Conservation (phyloP, 2,113 vertebrate genomes). For the Apodemus sylvaticus region DNA sequence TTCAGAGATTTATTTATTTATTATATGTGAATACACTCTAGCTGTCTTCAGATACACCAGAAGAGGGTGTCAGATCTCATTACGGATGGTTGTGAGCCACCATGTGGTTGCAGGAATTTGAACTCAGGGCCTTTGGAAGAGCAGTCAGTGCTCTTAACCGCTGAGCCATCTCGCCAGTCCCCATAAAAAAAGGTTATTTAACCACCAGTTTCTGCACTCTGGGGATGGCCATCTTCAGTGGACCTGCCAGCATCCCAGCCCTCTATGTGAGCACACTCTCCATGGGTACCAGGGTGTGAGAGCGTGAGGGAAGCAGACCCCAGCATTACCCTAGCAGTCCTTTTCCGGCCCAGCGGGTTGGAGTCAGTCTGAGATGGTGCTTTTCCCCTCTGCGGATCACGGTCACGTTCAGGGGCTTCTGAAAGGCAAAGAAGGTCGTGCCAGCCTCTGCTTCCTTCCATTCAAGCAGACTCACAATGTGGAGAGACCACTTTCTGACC, state of each 20-base stretch:
- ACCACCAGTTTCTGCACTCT: background rate
- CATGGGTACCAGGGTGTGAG: accelerated
- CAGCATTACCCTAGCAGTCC: slow-evolving; percentile 94
- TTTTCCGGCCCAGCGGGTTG: slow-evolving; percentile 93
- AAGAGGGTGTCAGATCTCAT: too few species aligned
- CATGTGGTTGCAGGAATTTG: too few species aligned
- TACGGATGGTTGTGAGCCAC: too few species aligned
- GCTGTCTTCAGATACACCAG: too few species aligned
- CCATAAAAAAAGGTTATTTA: background rate
- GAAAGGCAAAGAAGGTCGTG: slow-evolving; percentile 38
- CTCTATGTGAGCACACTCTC: background rate
- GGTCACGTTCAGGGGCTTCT: slow-evolving; percentile 92
- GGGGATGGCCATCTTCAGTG: background rate
- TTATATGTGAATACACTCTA: too few species aligned
- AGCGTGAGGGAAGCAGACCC: background rate
- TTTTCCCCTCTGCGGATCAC: slow-evolving; percentile 90
- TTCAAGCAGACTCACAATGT: background rate
- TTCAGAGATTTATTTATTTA: too few species aligned
- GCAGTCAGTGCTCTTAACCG: too few species aligned
- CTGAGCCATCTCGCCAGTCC: too few species aligned
- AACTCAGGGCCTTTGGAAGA: too few species aligned
- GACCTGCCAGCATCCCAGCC: background rate
- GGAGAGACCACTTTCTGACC: background rate
- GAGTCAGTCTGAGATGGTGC: slow-evolving; percentile 90
- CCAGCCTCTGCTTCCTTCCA: background rate